A percentile compares a stretch with the other conserved stretches of the same genome.
Conservation (phyloP, 2,113 vertebrate genomes). For the Neomonachus schauinslandi region DNA sequence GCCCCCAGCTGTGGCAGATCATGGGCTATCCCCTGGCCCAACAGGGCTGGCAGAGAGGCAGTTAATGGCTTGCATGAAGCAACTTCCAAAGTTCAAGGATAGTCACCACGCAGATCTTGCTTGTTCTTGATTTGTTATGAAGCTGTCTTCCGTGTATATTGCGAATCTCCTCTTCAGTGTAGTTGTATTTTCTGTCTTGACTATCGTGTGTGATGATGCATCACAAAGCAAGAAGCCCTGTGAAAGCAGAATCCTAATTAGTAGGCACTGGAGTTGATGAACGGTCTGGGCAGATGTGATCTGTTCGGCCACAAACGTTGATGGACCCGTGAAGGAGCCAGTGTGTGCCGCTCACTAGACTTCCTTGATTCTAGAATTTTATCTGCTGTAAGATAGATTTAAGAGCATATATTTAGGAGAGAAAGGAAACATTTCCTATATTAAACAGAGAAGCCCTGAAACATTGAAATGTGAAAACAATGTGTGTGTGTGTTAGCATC, state of each 20-base stretch:
- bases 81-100: not conserved
- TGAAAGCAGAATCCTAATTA: not conserved
- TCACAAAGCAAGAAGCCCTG: not conserved
- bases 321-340: not conserved
- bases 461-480: not conserved
- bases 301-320: not conserved
- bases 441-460: not conserved
- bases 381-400: not conserved
- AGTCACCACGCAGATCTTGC: not conserved
- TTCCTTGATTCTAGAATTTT: slow-evolving; percentile 14
- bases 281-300: rapidly evolving
- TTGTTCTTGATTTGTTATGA: not conserved
- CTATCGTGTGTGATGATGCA: not conserved
- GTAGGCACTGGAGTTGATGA: not conserved
- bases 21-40: too few relatives aligned
- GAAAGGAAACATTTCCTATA: not conserved
- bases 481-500: not conserved
- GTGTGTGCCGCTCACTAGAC: rapidly evolving
- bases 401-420: not conserved
- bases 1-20: not conserved
- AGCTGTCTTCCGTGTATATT: not conserved
- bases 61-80: not conserved
- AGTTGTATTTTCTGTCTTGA: not conserved
- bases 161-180: not conserved
- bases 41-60: not conserved